A percentile compares a stretch with the other conserved stretches of the same genome.
Conservation (phyloP, 2,797 vertebrate genomes). For the Nasua narica region DNA sequence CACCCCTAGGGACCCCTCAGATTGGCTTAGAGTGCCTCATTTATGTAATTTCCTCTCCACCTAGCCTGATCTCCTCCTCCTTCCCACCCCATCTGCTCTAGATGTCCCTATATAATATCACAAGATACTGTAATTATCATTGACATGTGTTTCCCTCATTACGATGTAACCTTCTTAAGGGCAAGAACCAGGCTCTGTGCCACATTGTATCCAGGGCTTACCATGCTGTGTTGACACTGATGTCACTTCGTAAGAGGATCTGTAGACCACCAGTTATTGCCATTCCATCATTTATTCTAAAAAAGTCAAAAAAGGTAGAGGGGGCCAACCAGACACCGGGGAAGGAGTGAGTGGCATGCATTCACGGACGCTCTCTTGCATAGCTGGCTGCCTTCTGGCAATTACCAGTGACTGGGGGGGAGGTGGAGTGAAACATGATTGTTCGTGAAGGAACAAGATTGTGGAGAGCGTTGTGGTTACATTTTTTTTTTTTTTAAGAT, state of each 20-base stretch:
- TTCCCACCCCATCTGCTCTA: neutral
- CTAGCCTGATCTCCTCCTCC: neutral
- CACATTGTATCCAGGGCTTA: neutral
- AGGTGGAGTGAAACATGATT: neutral
- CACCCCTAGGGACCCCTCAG: neutral
- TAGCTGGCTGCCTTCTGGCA: neutral
- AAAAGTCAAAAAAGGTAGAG: neutral
- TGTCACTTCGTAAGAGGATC: neutral
- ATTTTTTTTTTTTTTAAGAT: neutral
- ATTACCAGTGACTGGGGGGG: fast-evolving
- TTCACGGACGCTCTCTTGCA: neutral
- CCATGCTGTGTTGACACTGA: neutral
- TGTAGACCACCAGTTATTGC: neutral
- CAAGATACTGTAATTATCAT: neutral
- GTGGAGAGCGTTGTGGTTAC: neutral
- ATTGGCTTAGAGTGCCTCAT: neutral
- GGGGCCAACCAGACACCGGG: neutral
- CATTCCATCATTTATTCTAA: neutral
- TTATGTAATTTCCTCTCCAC: neutral
- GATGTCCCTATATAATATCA: neutral
- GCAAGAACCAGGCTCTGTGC: neutral
- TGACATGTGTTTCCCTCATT: neutral
- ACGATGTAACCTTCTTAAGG: neutral
- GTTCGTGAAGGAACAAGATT: neutral
- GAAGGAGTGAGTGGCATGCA: neutral